A percentile compares a stretch with the other conserved stretches of the same genome.
phyloP scores from a whole-genome alignment of 2,888 invertebrate genomes.

The Miltochrista miniata region DNA sequence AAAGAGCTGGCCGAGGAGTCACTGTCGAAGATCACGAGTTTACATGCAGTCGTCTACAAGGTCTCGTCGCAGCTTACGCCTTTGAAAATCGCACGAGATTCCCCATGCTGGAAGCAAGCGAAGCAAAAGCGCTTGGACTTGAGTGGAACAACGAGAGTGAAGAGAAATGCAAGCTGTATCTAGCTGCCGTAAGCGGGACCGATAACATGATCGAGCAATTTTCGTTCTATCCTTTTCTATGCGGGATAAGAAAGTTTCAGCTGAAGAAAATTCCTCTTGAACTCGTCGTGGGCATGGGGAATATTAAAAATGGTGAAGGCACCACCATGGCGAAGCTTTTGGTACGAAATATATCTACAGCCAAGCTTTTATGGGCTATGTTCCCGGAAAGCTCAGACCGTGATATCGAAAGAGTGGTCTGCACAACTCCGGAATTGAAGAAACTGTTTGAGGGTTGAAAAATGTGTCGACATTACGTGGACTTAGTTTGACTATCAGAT shows the following conservation, averaged over 20 bases:
- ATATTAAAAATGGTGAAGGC: constrained; percentile 49
- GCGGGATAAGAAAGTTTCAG: constrained; percentile 53
- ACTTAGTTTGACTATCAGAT: constrained; percentile 23
- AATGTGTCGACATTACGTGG: background rate
- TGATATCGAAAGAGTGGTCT: constrained; percentile 34
- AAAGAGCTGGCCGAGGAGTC: constrained; percentile 47
- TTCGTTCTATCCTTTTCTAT: constrained; percentile 52
- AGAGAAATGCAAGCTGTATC: constrained; percentile 45
- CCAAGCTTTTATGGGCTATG: constrained; percentile 41
- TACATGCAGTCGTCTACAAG: constrained; percentile 54
- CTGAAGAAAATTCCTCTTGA: constrained; percentile 51
- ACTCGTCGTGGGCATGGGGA: constrained; percentile 52
- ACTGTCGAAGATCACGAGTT: constrained; percentile 51
- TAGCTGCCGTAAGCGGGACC: constrained; percentile 53
- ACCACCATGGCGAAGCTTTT: constrained; percentile 43
- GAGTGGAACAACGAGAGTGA: constrained; percentile 46
- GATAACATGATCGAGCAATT: constrained; percentile 59
- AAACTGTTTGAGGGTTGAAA: constrained; percentile 22
- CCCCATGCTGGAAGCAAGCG: constrained; percentile 44
- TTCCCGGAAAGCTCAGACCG: constrained; percentile 37
- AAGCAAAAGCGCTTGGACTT: constrained; percentile 48
- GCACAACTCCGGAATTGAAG: constrained; percentile 30
- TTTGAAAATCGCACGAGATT: constrained; percentile 51
- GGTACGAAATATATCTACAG: constrained; percentile 30
- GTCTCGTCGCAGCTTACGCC: constrained; percentile 53